Conservation (phyloP, 2,888 invertebrate species). For the Synergus laeviventris region DNA sequence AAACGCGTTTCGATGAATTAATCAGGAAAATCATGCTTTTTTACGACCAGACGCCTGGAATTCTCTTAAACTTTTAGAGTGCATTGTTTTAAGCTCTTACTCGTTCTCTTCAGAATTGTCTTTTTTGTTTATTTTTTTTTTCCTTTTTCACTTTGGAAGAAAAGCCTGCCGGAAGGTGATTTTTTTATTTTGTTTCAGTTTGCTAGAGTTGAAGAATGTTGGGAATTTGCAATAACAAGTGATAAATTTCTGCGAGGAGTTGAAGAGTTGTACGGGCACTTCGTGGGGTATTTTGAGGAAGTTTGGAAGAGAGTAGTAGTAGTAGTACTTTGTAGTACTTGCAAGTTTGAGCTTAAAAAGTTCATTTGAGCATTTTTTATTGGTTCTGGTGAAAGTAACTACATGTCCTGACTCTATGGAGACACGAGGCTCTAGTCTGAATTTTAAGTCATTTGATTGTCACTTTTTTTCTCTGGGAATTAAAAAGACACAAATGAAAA, state of each 20-base stretch:
- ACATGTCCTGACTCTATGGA: background rate
- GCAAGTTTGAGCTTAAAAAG: background rate
- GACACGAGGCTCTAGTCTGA: no score
- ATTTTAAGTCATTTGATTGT: no score
- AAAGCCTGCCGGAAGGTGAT: background rate
- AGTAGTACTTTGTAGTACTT: no score
- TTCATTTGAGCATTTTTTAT: background rate
- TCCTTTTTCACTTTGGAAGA: background rate
- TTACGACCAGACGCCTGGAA: no score
- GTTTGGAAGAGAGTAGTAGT: background rate
- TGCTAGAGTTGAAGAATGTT: background rate
- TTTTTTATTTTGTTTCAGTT: background rate
- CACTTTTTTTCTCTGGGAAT: no score
- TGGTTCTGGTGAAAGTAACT: background rate
- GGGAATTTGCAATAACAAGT: slow-evolving; percentile 30
- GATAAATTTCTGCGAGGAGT: background rate
- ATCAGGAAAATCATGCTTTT: no score
- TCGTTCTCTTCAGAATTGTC: background rate
- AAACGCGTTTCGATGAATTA: no score
- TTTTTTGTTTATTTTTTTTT: background rate
- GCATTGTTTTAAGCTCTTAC: background rate
- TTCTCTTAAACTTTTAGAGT: background rate
- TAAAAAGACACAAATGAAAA: background rate
- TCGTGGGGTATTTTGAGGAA: background rate
- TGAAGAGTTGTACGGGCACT: slow-evolving; percentile 1